Base-by-base conservation (phyloP, 2,797 vertebrate genomes). In the Ceryle rudis region DNA sequence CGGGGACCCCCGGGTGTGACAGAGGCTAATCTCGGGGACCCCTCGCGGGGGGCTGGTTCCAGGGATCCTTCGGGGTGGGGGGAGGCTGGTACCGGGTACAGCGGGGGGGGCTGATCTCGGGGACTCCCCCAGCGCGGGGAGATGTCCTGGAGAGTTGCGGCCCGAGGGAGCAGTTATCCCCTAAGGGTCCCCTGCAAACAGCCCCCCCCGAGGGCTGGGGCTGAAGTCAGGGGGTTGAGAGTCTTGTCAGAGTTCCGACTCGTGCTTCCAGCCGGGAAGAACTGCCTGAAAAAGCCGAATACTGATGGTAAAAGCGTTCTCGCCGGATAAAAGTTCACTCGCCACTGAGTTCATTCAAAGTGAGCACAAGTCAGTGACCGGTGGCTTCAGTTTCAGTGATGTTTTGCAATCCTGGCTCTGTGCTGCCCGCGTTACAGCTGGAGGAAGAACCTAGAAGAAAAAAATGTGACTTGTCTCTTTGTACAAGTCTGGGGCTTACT, bases 341-440 rank as follows among this genome's bases (percentile, higher is more conserved):
- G 26, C n/a, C 3, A 5, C 46, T 11, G 3, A 0, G 41, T 9
- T 87, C 94, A 47, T 89, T 84, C 86, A 91, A 28, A 92, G 64
- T 0, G 46, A 94, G 79, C 47, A 0, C 14, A 20, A 3, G 78
- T 10, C 78, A 2, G 66, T 65, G 55, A 31, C 4, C 4, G 6
- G 28, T 3, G 65, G 19, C 55, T 66, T 8, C 14, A 1, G n/a
- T 7, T 44, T 15, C 8, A 10, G 19, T 18, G 55, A 2, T 14
- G 85, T 35, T 42, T 42, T 2, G 86, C 13, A 28, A 69, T 6
- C 0, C n/a, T 25, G 71, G 39, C 54, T 49, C 70, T 3, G 28
- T 3, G 60, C 22, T 35, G 0, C 3, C 58, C 5, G 0, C 5
- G 33, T 6, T 31, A 1, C 0, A 10, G 33, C 28, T 3, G 8